Evolutionary conservation across 2,797 vertebrate species (phyloP), one percentile per base, ranked within the genome.

Genomic region (Hozukius guyotensis): DNA sequence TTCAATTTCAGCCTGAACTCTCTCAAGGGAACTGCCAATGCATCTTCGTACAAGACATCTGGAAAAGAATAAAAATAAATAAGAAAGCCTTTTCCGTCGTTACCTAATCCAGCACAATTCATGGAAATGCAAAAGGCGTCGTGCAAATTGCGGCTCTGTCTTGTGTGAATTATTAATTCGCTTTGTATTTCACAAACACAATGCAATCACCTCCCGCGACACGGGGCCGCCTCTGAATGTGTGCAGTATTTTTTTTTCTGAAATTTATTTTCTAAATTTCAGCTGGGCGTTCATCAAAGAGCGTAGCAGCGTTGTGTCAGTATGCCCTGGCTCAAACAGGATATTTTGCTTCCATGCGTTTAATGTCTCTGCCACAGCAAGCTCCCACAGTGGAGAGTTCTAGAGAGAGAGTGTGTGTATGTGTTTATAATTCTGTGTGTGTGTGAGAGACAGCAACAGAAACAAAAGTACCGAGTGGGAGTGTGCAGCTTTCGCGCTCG

Each of bases 1-100:
- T 87, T 92, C 80, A 89, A 76, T 93, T 91, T 90, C 63, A 85
- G 57, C 55, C 85, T 7, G 49, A 57, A 71, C 60, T 87, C 31
- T 78, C 74, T 75, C 70, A 71, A 66, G 62, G 60, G 85, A 80
- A 75, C 57, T 80, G 25, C 59, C 27, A 83, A 67, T 49, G 72
- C 61, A 65, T 82, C 62, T 77, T 53, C 10, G 11, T 78, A 82
- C 59, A 52, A 72, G 64, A 68, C 29, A 32, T 8, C 25, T 8
- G 8, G 10, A 65, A 31, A 83, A 69, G n/a, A 53, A 27, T 3
- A 75, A 2, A 25, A 65, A 61, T 11, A 25, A 36, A 67, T 25
- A 55, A 62, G 62, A 57, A 63, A 24, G 27, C 52, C 9, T 36
- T 34, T 25, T 38, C 46, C 6, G n/a, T 63, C 1, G 22, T 78